phyloP scores from a whole-genome alignment of 2,797 vertebrate species.

The Pipistrellus pipistrellus region DNA sequence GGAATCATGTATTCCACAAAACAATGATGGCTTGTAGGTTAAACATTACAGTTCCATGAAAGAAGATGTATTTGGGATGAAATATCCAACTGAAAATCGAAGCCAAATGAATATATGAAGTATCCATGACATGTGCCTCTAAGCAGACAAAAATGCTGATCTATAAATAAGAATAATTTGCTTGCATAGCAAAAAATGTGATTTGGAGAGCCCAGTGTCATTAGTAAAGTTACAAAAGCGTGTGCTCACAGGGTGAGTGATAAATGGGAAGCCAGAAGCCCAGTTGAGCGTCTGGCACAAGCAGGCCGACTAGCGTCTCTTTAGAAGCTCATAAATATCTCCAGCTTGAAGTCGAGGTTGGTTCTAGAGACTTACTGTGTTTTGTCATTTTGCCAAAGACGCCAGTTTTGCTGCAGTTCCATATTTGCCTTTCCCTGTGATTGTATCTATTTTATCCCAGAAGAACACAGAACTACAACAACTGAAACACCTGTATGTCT shows the following conservation, averaged over 20 bases:
- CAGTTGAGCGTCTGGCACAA: not conserved
- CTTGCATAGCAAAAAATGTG: not conserved
- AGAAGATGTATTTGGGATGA: not conserved
- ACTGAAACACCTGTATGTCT: not conserved
- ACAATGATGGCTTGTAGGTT: not conserved
- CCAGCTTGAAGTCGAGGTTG: not conserved
- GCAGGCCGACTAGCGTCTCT: not conserved
- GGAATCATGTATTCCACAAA: not conserved
- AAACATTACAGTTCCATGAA: slow-evolving; percentile 22
- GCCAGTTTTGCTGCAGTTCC: not conserved
- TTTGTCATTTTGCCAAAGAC: slow-evolving; percentile 40
- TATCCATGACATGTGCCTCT: not conserved
- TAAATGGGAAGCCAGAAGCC: not conserved
- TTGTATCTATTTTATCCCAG: not conserved
- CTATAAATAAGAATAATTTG: not conserved
- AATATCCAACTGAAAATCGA: slow-evolving; percentile 1
- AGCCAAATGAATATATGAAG: slow-evolving; percentile 9
- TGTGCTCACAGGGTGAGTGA: not conserved
- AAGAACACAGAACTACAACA: not conserved
- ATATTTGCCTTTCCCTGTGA: not conserved
- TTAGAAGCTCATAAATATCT: not conserved
- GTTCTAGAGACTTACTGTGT: not conserved
- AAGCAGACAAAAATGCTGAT: not conserved
- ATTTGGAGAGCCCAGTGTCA: not conserved
- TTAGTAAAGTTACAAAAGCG: not conserved